Base-by-base conservation (phyloP, 2,888 invertebrate species). In the Limenitis camilla region DNA sequence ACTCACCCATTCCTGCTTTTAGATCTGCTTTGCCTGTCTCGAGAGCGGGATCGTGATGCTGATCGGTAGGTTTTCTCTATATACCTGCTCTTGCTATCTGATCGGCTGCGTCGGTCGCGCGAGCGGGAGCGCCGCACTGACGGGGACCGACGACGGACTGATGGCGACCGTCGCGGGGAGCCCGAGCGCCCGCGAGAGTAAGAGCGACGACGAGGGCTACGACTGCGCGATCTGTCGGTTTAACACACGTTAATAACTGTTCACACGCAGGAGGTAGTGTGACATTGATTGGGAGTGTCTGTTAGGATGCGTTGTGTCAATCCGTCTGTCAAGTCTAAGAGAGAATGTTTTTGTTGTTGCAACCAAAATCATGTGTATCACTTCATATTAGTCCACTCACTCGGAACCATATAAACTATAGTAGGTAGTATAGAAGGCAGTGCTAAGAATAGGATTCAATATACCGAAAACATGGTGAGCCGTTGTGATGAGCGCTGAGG, bases 401-500 rank as follows among this genome's bases (percentile, higher is more conserved):
- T 45, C 36, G 35, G 45, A 35, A 35, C 45, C 43, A 31, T 47
- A 41, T 47, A 62, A 48, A 66, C 72, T 79, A 79, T 64, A 66
- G 72, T 64, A 74, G 68, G 69, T 74, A 74, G 67, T 69, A 78
- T 80, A 77, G 75, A 83, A 80, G 81, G 78, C 77, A 72, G 71
- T 71, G 80, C 81, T 83, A 84, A 86, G 71, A 79, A 85, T 77
- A 85, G 85, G 84, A 83, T 83, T 78, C 64, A 86, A 86, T 85
- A 76, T 87, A 87, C 86, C 86, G 82, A 85, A 19, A 74, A 81
- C 73, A 77, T 82, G 84, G 76, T 83, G 85, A 78, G 85, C 80
- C 80, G 80, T 71, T 74, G 82, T 76, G 71, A 59, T 71, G 78
- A 76, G 79, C 78, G 84, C 81, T 72, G 81, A 76, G 76, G 82